These are phyloP conservation scores for Zeuzera pyrina DNA, from an alignment of 2,888 invertebrate species.

Conservation along the genomic window DNA sequence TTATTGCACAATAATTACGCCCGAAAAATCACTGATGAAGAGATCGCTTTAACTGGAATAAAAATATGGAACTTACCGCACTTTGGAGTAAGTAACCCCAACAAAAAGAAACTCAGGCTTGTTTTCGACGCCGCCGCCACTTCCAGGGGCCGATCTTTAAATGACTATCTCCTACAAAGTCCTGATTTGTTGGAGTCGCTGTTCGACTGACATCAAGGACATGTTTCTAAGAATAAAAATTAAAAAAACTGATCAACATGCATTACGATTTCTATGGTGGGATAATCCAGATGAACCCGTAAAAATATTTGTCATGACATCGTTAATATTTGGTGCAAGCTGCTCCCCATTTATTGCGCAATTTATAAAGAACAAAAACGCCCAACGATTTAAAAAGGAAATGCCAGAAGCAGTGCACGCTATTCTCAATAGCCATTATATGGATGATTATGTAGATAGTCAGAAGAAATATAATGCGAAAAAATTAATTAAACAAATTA, in stretches of 20 bases:
- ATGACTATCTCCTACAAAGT: no score
- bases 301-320: neutral
- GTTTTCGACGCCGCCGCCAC: slow-evolving; percentile 1
- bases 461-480: no score
- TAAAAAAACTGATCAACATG: no score
- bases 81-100: slow-evolving; percentile 6
- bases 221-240: no score
- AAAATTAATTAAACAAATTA: no score
- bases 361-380: slow-evolving; percentile 6
- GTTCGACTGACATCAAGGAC: no score
- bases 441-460: slow-evolving; percentile 22
- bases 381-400: neutral
- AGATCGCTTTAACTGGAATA: no score
- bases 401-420: no score
- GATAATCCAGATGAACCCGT: no score
- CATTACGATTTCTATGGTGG: no score
- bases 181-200: no score
- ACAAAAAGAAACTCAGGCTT: slow-evolving; percentile 4
- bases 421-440: no score
- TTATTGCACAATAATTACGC: slow-evolving; percentile 5
- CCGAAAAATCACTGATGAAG: neutral
- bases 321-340: slow-evolving; percentile 3
- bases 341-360: slow-evolving; percentile 6
- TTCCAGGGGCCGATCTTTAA: neutral
- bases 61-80: slow-evolving; percentile 4